phyloP scores from a whole-genome alignment of 1,140 invertebrate species.

The Dreissena rostriformis region DNA sequence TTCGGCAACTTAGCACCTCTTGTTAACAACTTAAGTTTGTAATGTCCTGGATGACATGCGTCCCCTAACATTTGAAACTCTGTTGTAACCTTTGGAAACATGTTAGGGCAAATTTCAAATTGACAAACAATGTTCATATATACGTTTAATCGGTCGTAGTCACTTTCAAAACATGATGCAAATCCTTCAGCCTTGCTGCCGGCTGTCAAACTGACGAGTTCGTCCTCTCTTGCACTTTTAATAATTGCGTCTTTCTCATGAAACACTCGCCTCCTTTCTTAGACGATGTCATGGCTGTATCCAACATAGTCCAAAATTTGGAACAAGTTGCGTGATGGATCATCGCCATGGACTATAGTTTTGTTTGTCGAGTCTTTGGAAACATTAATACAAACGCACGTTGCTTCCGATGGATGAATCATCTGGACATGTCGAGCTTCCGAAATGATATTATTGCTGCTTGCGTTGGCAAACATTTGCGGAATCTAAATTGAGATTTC shows the following conservation, averaged over 20 bases:
- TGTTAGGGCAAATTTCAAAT: neutral
- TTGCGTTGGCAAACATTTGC: neutral
- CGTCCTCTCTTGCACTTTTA: neutral
- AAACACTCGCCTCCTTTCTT: neutral
- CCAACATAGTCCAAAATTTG: constrained; percentile 12
- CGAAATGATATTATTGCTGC: neutral
- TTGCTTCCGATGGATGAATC: neutral
- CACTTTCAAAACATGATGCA: constrained; percentile 25
- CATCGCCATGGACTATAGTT: neutral
- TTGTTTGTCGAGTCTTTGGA: neutral
- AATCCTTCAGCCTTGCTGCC: constrained; percentile 32
- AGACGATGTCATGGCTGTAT: constrained; percentile 17
- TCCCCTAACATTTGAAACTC: neutral
- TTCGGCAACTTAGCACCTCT: neutral
- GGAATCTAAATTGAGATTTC: no score
- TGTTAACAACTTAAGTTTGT: neutral
- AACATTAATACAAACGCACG: no score
- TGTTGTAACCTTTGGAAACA: neutral
- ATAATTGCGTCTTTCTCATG: constrained; percentile 1
- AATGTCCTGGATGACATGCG: constrained; percentile 27
- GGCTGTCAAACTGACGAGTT: neutral
- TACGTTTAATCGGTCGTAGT: constrained; percentile 13
- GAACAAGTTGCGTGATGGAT: neutral
- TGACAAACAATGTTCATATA: constrained; percentile 1
- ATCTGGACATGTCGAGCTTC: neutral